Conservation (phyloP, 1,140 invertebrate species). For the Trachymyrmex cornetzi region DNA sequence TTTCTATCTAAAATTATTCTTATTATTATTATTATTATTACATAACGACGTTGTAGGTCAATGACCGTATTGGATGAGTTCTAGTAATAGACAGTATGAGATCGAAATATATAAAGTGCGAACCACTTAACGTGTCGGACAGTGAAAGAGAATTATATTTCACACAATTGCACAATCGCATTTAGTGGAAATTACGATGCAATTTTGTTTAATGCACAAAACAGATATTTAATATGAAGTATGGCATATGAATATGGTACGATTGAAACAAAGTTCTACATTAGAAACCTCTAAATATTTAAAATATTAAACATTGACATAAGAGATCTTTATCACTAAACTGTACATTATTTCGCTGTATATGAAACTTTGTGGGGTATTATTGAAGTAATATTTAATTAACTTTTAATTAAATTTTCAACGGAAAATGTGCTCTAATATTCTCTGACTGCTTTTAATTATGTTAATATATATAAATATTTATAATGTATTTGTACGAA, state of each 20-base stretch:
- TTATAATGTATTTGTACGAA: neutral
- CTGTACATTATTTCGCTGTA: too few species aligned
- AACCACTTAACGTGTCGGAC: slow-evolving; percentile 22
- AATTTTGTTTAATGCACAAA: neutral
- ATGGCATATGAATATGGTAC: neutral
- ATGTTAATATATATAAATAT: neutral
- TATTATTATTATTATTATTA: too few species aligned
- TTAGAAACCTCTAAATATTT: neutral
- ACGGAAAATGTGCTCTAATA: neutral
- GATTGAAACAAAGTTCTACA: neutral
- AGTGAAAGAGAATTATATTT: neutral
- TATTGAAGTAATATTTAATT: too few species aligned
- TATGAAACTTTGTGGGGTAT: too few species aligned
- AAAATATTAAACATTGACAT: neutral
- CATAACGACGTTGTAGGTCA: slow-evolving; percentile 41
- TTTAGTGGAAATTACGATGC: neutral
- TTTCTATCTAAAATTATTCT: slow-evolving; percentile 66
- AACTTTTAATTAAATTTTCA: neutral
- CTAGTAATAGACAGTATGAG: slow-evolving; percentile 63
- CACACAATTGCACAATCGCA: neutral
- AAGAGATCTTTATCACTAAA: too few species aligned
- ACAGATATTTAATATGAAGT: neutral
- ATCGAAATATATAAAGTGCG: neutral
- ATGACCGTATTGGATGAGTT: slow-evolving; percentile 48
- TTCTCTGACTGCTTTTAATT: neutral